phyloP scores from a whole-genome alignment of 2,888 invertebrate genomes.

The Diplazon laetatorius region DNA sequence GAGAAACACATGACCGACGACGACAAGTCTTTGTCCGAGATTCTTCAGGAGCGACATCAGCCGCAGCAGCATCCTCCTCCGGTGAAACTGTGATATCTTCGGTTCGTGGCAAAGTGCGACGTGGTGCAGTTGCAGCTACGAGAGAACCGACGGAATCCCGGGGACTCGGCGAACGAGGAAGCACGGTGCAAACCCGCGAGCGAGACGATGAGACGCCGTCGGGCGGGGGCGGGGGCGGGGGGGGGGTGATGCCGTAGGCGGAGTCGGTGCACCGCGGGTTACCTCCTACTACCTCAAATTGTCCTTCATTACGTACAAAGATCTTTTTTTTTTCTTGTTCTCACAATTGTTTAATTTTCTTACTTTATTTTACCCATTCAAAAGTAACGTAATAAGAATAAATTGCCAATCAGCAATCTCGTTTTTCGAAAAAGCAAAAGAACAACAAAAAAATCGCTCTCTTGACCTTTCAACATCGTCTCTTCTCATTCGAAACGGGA shows the following conservation, averaged over 20 bases:
- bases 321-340: conserved; percentile 23
- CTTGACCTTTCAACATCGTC: no score
- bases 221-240: no score
- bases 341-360: no score
- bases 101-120: conserved; percentile 4
- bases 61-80: no score
- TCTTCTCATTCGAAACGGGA: no score
- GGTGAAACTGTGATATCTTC: no score
- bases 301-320: conserved; percentile 50
- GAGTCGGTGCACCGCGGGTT: conserved; percentile 44
- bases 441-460: neutral
- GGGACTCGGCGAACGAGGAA: conserved; percentile 36
- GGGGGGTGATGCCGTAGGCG: conserved; percentile 34
- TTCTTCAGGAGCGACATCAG: conserved; percentile 22
- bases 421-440: neutral
- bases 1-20: conserved; percentile 40
- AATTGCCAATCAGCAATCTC: neutral
- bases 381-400: conserved; percentile 29
- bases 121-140: neutral
- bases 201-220: conserved; percentile 34
- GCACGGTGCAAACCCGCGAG: conserved; percentile 26
- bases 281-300: conserved; percentile 50
- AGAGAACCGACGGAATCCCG: conserved; percentile 33
- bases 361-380: neutral
- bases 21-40: conserved; percentile 40